Evolutionary conservation across 1,140 invertebrate genomes (phyloP), one percentile per base, ranked within the genome.

Genomic region (Patella vulgata): DNA sequence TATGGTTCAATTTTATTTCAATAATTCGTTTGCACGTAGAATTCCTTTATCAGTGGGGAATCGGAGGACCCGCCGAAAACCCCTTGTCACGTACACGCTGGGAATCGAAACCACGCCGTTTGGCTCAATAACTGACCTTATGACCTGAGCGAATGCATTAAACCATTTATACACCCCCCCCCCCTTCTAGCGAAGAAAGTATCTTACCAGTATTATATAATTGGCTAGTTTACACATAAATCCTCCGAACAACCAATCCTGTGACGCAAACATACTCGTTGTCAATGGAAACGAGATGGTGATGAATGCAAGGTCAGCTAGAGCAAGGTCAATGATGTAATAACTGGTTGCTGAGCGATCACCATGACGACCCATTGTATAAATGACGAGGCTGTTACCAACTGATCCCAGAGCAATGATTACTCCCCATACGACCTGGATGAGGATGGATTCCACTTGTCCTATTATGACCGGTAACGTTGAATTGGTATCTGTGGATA

Each of bases 231-330:
- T 93, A 85, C 95, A 97, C 92, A 93, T 94, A 54, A 89, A 81
- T 70, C 92, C 90, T 3, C 94, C 94, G 76, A 96, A 96, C 0
- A 92, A 91, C 96, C 96, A 98, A 14, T 61, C 63, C 1, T 70
- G 68, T 25, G 73, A 62, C 11, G 70, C 74, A 57, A 71, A 83
- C 6, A 90, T 87, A 44, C 76, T 71, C 3, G 71, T 70, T 12
- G 78, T 82, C 40, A 81, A 75, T 0, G 96, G 95, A n/a, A 98
- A 93, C 82, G 96, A 97, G 82, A 97, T 94, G 47, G 95, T 89
- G 40, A 98, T 92, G 82, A 98, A 98, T 6, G 97, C 88, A 9
- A 98, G 86, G 83, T 98, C 96, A 9, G 96, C 95, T 2, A 90
- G 70, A 0, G 92, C 91, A 86, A 94, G 88, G 72, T 93, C 94